Conservation (phyloP, 2,797 vertebrate species). For the Anolis apletophallus region DNA sequence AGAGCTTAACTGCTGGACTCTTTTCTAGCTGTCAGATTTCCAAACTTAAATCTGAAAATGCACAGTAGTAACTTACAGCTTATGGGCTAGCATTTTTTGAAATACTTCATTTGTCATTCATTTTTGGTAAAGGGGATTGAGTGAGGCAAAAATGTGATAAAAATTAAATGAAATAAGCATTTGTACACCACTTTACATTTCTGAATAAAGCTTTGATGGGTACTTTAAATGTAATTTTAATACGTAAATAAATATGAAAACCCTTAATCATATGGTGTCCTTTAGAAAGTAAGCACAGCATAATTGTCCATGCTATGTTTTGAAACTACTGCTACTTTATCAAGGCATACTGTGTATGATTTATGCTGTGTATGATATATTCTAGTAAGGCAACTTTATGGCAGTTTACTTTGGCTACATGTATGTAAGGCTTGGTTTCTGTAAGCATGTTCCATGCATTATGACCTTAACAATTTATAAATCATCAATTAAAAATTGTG, state of each 20-base stretch:
- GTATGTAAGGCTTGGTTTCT: background rate
- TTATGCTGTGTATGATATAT: too few relatives aligned
- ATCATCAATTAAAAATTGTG: background rate
- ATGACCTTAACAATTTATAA: background rate
- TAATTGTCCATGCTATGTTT: background rate
- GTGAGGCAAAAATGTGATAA: conserved; percentile 1
- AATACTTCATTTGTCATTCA: conserved; percentile 32
- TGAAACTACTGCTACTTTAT: background rate
- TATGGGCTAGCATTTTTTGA: background rate
- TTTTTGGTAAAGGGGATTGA: conserved; percentile 29
- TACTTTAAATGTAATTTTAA: background rate
- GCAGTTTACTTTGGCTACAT: background rate
- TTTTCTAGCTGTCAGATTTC: conserved; percentile 25
- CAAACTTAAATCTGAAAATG: conserved; percentile 50
- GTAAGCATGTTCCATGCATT: background rate
- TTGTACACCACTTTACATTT: background rate
- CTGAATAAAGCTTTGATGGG: background rate
- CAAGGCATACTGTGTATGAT: background rate
- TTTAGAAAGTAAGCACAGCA: background rate
- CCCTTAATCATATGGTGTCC: background rate
- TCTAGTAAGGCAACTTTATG: background rate
- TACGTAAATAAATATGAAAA: background rate
- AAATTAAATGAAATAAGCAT: conserved; percentile 15
- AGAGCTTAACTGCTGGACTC: conserved; percentile 56
- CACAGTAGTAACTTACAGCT: conserved; percentile 18